A percentile compares a stretch with the other conserved stretches of the same genome.
These are phyloP conservation scores for Drosophila pegasa DNA, from an alignment of 2,888 invertebrate species.

Conservation along the genomic window DNA sequence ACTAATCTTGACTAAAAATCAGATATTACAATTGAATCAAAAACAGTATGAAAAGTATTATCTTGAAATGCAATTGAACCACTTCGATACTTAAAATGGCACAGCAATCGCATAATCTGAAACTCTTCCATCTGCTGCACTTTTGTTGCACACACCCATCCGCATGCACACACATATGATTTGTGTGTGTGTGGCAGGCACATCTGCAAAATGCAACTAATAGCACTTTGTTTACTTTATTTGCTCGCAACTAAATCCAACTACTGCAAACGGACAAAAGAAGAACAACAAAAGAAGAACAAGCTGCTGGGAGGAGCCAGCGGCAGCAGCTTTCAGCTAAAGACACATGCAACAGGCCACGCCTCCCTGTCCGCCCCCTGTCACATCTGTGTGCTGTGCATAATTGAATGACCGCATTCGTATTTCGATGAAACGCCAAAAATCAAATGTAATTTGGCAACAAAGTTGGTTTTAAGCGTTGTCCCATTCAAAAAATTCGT, in stretches of 20 bases:
- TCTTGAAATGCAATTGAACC: background rate
- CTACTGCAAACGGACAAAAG: conserved; percentile 29
- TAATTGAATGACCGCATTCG: conserved; percentile 49
- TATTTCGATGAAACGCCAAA: conserved; percentile 26
- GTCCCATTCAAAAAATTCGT: conserved; percentile 49
- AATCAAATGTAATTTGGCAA: conserved; percentile 50
- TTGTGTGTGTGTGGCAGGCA: conserved; percentile 16
- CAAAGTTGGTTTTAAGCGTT: conserved; percentile 44
- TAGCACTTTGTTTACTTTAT: conserved; percentile 45
- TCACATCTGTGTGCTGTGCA: conserved; percentile 53
- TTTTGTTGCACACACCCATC: background rate
- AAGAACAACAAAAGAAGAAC: too few relatives aligned
- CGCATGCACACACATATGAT: background rate
- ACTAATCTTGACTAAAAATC: too few relatives aligned
- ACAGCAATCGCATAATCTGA: background rate
- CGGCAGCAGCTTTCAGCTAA: conserved; percentile 23
- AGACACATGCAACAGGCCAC: conserved; percentile 28
- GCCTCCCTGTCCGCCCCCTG: conserved; percentile 3
- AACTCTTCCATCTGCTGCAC: background rate
- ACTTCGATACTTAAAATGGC: background rate
- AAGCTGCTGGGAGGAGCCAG: background rate
- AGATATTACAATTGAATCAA: too few relatives aligned
- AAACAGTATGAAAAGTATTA: too few relatives aligned
- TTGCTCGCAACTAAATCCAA: conserved; percentile 46
- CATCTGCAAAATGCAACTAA: conserved; percentile 42